These are phyloP conservation scores for Drosophila pallidifrons DNA, from an alignment of 1,140 invertebrate species.

Conservation along the genomic window DNA sequence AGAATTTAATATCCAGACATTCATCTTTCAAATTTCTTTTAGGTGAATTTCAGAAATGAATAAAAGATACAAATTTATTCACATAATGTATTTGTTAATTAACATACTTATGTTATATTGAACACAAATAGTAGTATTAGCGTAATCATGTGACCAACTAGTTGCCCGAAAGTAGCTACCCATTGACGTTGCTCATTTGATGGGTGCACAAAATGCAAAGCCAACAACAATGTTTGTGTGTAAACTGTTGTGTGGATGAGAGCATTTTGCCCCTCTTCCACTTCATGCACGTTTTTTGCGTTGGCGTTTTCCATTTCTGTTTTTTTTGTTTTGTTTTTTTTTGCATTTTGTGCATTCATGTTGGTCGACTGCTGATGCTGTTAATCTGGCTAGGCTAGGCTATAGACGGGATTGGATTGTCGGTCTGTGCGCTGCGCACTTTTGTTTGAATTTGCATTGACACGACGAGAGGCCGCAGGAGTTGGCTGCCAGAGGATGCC, in stretches of 20 bases:
- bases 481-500: slow-evolving; percentile 10
- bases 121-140: too few species aligned
- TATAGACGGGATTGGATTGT: slow-evolving; percentile 64
- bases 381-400: slow-evolving; percentile 61
- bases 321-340: slow-evolving; percentile 18
- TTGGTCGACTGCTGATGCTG: slow-evolving; percentile 65
- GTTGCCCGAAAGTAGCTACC: neutral
- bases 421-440: slow-evolving; percentile 48
- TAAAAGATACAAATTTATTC: too few species aligned
- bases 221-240: slow-evolving; percentile 57
- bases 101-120: too few species aligned
- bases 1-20: too few species aligned
- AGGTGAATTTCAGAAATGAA: too few species aligned
- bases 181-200: neutral
- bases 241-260: slow-evolving; percentile 61
- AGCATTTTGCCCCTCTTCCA: slow-evolving; percentile 59
- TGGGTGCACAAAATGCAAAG: slow-evolving; percentile 37
- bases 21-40: too few species aligned
- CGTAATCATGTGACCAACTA: too few species aligned
- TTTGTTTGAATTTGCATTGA: slow-evolving; percentile 70
- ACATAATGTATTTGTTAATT: too few species aligned
- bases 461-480: slow-evolving; percentile 36
- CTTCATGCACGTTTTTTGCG: slow-evolving; percentile 9
- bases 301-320: neutral
- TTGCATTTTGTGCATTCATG: slow-evolving; percentile 55